Conservation (phyloP, 2,888 invertebrate genomes). For the Nomada fabriciana region DNA sequence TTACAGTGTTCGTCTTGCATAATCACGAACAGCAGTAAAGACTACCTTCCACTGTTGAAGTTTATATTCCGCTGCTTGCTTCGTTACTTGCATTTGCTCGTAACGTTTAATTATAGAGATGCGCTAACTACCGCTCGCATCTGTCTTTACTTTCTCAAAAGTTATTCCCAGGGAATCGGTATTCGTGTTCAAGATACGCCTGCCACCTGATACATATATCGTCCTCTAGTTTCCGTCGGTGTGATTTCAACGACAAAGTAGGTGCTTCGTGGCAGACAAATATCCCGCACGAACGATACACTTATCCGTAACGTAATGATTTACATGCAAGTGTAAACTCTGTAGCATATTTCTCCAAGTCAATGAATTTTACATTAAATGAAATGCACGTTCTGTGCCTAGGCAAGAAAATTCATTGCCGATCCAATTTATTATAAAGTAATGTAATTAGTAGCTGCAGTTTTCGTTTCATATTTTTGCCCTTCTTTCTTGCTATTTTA, state of each 20-base stretch:
- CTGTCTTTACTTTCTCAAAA: slow-evolving; percentile 38
- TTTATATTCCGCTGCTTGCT: slow-evolving; percentile 35
- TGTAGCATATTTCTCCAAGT: background rate
- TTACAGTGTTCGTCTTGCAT: slow-evolving; percentile 26
- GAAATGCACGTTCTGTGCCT: too few species aligned
- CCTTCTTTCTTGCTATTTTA: too few species aligned
- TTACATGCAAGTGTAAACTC: background rate
- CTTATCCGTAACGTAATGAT: too few species aligned
- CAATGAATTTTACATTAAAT: background rate
- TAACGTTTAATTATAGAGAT: slow-evolving; percentile 42
- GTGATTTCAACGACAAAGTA: background rate
- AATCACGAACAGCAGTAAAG: slow-evolving; percentile 33
- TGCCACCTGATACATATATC: background rate
- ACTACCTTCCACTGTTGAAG: slow-evolving; percentile 31
- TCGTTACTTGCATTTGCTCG: slow-evolving; percentile 44
- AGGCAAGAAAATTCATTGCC: too few species aligned
- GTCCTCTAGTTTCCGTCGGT: background rate
- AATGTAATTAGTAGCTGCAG: too few species aligned
- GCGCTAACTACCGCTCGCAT: slow-evolving; percentile 16
- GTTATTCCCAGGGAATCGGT: slow-evolving; percentile 22
- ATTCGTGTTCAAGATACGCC: background rate
- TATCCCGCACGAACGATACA: background rate
- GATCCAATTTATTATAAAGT: too few species aligned
- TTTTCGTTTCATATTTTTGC: too few species aligned
- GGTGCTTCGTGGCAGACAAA: background rate